These are phyloP conservation scores for Patiria pectinifera DNA, from an alignment of 53 echinoderm and acorn worm species.

Conservation along the genomic window DNA sequence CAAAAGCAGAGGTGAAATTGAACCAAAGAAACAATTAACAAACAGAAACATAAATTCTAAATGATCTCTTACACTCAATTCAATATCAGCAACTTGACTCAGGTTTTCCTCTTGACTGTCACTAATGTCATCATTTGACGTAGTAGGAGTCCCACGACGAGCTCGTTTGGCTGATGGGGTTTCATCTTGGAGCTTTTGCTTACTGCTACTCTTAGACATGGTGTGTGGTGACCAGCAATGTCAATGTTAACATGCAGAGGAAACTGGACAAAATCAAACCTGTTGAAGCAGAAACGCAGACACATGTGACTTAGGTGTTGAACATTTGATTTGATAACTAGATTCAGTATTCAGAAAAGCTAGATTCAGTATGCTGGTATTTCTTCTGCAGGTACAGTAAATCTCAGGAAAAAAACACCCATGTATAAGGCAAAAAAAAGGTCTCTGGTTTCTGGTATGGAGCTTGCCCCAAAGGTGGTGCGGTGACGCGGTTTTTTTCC, in stretches of 20 bases:
- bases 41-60: background rate
- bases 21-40: background rate
- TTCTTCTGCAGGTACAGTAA: too few relatives aligned
- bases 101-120: slow-evolving; percentile 35
- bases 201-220: background rate
- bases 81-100: slow-evolving; percentile 58
- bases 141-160: background rate
- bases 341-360: too few relatives aligned
- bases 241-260: background rate
- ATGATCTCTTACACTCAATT: background rate
- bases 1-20: background rate
- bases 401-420: too few relatives aligned
- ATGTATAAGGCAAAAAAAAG: too few relatives aligned
- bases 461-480: too few relatives aligned
- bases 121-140: background rate
- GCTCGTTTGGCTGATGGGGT: slow-evolving; percentile 20
- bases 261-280: too few relatives aligned
- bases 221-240: background rate
- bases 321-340: too few relatives aligned
- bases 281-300: too few relatives aligned
- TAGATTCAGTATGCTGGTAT: too few relatives aligned
- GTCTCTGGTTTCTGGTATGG: too few relatives aligned
- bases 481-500: too few relatives aligned
- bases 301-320: too few relatives aligned
- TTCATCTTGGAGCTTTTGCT: background rate